Evolutionary conservation across 2,113 vertebrate genomes (phyloP).

Genomic region (Rhinogobius similis): DNA sequence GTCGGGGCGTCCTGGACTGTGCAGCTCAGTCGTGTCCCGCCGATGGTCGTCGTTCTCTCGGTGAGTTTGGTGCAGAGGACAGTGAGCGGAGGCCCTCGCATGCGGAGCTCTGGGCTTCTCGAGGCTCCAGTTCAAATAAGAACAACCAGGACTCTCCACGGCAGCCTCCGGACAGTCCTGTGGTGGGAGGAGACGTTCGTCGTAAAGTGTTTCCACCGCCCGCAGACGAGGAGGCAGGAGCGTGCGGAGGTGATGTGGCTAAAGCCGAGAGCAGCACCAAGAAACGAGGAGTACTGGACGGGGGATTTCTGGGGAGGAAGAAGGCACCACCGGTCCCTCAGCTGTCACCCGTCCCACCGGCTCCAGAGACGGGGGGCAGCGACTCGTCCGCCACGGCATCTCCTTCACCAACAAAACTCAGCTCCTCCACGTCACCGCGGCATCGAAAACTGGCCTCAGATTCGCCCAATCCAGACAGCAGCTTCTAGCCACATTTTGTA

Average conservation of each 20-base stretch:
- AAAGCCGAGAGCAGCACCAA: conserved; percentile 74
- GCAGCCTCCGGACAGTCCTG: conserved; percentile 73
- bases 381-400: conserved; percentile 87
- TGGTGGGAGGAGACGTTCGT: conserved; percentile 73
- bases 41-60: conserved; percentile 73
- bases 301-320: conserved; percentile 86
- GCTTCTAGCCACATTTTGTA: conserved; percentile 69
- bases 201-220: conserved; percentile 76
- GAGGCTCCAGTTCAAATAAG: conserved; percentile 27
- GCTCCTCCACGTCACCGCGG: conserved; percentile 83
- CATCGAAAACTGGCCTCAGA: conserved; percentile 83
- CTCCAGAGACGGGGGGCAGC: conserved; percentile 84
- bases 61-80: conserved; percentile 74
- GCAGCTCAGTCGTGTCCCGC: conserved; percentile 55
- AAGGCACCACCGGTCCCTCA: conserved; percentile 81
- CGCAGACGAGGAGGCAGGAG: conserved; percentile 75
- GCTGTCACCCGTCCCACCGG: conserved; percentile 78
- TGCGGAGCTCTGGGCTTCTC: conserved; percentile 70
- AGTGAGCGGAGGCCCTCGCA: conserved; percentile 78
- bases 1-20: conserved; percentile 78
- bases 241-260: conserved; percentile 47
- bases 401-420: conserved; percentile 88
- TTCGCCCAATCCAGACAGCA: conserved; percentile 83
- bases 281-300: conserved; percentile 86
- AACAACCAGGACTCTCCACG: conserved; percentile 66